These are phyloP conservation scores for Poecile montanus DNA, from an alignment of 2,797 vertebrate species.

Conservation along the genomic window DNA sequence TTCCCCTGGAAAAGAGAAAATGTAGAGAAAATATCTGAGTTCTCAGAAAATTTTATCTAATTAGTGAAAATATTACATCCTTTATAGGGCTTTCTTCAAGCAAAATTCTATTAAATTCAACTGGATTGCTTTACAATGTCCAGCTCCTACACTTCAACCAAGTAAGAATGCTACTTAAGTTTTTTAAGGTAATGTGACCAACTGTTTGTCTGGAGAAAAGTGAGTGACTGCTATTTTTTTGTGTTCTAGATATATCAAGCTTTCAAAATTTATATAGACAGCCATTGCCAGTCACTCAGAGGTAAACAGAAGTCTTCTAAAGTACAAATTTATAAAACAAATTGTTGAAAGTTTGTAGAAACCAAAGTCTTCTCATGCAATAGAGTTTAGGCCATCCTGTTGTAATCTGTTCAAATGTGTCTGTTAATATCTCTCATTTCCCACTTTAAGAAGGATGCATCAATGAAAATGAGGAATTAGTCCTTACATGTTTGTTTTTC, in stretches of 20 bases:
- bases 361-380: background rate
- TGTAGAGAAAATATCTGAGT: background rate
- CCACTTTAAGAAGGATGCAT: background rate
- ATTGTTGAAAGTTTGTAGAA: background rate
- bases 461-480: background rate
- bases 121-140: conserved; percentile 86
- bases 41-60: background rate
- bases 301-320: conserved; percentile 75
- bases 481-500: background rate
- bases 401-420: background rate
- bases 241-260: conserved; percentile 90
- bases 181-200: background rate
- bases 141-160: conserved; percentile 89
- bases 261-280: conserved; percentile 86
- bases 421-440: background rate
- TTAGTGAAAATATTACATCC: conserved; percentile 7
- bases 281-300: conserved; percentile 85
- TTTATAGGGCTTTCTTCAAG: conserved; percentile 84
- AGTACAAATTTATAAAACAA: background rate
- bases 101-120: conserved; percentile 83
- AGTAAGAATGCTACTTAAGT: conserved; percentile 73
- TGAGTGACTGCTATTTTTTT: background rate
- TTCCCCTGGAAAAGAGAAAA: background rate
- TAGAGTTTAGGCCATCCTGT: background rate
- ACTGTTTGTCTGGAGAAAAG: background rate